A percentile compares a stretch with the other conserved stretches of the same genome.
Conservation (phyloP, 2,888 invertebrate species). For the Dysmachus trigonus region DNA sequence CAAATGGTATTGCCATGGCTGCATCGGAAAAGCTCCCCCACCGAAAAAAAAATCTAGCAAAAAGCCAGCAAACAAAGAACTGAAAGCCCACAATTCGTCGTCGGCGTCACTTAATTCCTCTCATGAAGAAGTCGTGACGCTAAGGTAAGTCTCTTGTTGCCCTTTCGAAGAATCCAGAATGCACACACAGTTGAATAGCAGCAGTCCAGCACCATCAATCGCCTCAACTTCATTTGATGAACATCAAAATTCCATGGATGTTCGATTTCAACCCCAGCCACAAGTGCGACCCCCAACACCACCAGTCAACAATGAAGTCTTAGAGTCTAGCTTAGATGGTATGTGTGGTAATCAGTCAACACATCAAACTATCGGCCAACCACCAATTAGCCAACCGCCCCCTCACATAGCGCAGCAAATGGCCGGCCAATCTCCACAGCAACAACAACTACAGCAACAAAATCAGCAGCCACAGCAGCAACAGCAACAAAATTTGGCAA, state of each 20-base stretch:
- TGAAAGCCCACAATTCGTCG: slow-evolving; percentile 62
- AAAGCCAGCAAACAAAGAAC: slow-evolving; percentile 67
- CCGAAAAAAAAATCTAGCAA: slow-evolving; percentile 73
- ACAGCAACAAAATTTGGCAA: slow-evolving; percentile 49
- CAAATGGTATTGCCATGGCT: slow-evolving; percentile 90
- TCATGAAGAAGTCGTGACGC: slow-evolving; percentile 62
- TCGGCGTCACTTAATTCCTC: slow-evolving; percentile 61
- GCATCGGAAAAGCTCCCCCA: slow-evolving; percentile 83
- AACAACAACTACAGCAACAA: slow-evolving; percentile 48
- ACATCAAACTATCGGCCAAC: neutral
- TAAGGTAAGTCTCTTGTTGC: slow-evolving; percentile 57
- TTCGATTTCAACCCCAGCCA: slow-evolving; percentile 59
- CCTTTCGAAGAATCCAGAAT: neutral
- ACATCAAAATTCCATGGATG: slow-evolving; percentile 62
- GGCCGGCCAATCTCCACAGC: slow-evolving; percentile 48
- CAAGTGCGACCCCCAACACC: slow-evolving; percentile 57
- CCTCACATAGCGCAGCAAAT: slow-evolving; percentile 17
- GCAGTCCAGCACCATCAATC: slow-evolving; percentile 75
- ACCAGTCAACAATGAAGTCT: slow-evolving; percentile 52
- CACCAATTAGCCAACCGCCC: slow-evolving; percentile 52
- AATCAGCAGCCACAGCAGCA: slow-evolving; percentile 21
- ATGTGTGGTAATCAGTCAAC: slow-evolving; percentile 24
- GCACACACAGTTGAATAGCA: neutral
- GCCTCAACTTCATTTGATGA: slow-evolving; percentile 74
- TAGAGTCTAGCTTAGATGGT: slow-evolving; percentile 52